Evolutionary conservation across 2,888 invertebrate species (phyloP), one percentile per base, ranked within the genome.

Genomic region (Pollenia labialis): DNA sequence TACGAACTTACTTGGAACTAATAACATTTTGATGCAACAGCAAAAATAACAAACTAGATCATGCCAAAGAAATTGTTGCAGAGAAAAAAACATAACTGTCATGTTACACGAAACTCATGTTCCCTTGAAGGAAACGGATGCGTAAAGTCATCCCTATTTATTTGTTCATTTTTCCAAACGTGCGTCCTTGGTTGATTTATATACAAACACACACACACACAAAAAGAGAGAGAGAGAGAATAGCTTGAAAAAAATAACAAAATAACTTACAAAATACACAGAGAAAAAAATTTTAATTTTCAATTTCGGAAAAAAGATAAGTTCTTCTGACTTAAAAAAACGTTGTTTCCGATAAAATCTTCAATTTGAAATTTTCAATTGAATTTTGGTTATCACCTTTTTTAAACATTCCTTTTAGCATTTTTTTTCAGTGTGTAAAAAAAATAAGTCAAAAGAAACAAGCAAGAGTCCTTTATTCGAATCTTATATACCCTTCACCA

Each of bases 91-190:
- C 54, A 66, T 76, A 54, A 64, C 40, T 75, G 62, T 75, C 50
- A 75, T 66, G 66, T 77, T 68, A 48, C 66, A 66, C 56, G 66
- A 66, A 68, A 56, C 75, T 75, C 48, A 58, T 56, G 62, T 76
- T 46, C 54, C 46, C 40, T 12, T 52, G 44, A 44, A 75, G 75
- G 75, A 71, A 62, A 76, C 76, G 82, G 82, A 83, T 62, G 76
- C 48, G 60, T 40, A 52, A 69, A 62, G 75, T 12, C 76, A 76
- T 83, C 56, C 54, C 14, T 52, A 54, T 76, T 60, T 76, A 71
- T 64, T 48, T 62, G 72, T 56, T 42, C 40, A 18, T 58, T 50
- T 18, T 74, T 58, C 18, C 46, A 69, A 76, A 62, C 23, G 58
- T 81, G 54, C 32, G 76, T 54, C 60, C 54, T 76, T 69, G 69